A percentile compares a stretch with the other conserved stretches of the same genome.
phyloP scores from a whole-genome alignment of 2,888 invertebrate genomes.

The Philhelius pedissequus region DNA sequence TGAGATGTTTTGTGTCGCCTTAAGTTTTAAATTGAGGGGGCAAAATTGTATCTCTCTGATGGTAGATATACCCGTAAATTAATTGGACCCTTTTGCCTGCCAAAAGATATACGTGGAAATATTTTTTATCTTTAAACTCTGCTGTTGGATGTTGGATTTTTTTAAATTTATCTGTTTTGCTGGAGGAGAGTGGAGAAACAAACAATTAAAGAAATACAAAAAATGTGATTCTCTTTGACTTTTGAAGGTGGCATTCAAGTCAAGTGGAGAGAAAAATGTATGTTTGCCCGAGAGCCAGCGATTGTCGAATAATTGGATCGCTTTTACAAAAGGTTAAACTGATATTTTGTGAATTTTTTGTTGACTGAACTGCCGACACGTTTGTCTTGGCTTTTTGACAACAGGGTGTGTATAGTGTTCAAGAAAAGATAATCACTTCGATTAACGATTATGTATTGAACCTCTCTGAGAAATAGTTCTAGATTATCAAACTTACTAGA shows the following conservation, averaged over 20 bases:
- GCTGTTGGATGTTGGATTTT: neutral
- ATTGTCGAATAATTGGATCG: conserved; percentile 24
- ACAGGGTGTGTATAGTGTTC: no score
- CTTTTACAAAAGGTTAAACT: neutral
- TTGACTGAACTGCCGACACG: no score
- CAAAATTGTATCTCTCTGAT: conserved; percentile 21
- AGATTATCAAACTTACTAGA: no score
- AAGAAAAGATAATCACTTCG: no score
- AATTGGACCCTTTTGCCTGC: conserved; percentile 51
- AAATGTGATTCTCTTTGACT: conserved; percentile 47
- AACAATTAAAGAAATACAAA: conserved; percentile 47
- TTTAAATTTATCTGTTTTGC: conserved; percentile 22
- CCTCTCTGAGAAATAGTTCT: no score
- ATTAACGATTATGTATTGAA: no score
- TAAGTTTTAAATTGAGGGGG: neutral
- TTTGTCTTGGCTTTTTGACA: neutral
- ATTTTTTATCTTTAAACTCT: neutral
- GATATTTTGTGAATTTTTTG: neutral
- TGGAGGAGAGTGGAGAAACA: neutral
- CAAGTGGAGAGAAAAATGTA: conserved; percentile 30
- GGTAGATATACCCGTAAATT: conserved; percentile 36
- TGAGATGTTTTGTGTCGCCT: conserved; percentile 32
- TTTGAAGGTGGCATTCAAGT: conserved; percentile 39
- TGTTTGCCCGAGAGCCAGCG: neutral
- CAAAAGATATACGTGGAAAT: conserved; percentile 15